Evolutionary conservation across 2,113 vertebrate genomes (phyloP).

Genomic region (Ictalurus punctatus): DNA sequence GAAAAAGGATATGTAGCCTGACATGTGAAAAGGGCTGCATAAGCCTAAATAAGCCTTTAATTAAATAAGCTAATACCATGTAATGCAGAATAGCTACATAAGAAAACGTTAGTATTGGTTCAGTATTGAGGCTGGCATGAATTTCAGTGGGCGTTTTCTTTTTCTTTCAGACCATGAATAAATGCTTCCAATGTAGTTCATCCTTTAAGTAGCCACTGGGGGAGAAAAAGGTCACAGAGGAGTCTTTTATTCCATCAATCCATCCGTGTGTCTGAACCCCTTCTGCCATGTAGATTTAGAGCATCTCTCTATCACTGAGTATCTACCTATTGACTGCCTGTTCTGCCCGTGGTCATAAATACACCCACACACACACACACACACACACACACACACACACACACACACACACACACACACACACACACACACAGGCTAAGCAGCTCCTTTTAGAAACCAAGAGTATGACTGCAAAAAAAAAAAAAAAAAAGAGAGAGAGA

Average conservation of each 20-base stretch:
- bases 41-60: conserved; percentile 18
- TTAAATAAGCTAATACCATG: conserved; percentile 17
- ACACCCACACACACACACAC: conserved; percentile 37
- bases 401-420: conserved; percentile 51
- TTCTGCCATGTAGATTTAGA: conserved; percentile 53
- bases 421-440: conserved; percentile 48
- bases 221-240: conserved; percentile 53
- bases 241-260: conserved; percentile 54
- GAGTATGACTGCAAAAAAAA: background rate
- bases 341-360: conserved; percentile 27
- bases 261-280: conserved; percentile 55
- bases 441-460: background rate
- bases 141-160: background rate
- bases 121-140: background rate
- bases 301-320: conserved; percentile 32
- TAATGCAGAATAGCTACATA: background rate
- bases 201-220: conserved; percentile 46
- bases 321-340: conserved; percentile 61
- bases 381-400: conserved; percentile 57
- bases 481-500: conserved; percentile 42
- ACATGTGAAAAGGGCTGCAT: background rate
- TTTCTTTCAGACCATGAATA: background rate
- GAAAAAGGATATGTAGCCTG: conserved; percentile 67
- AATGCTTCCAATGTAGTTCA: conserved; percentile 40
- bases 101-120: background rate